Evolutionary conservation across 2,888 invertebrate species (phyloP), one percentile per base, ranked within the genome.

Genomic region (Metopia argyrocephala): DNA sequence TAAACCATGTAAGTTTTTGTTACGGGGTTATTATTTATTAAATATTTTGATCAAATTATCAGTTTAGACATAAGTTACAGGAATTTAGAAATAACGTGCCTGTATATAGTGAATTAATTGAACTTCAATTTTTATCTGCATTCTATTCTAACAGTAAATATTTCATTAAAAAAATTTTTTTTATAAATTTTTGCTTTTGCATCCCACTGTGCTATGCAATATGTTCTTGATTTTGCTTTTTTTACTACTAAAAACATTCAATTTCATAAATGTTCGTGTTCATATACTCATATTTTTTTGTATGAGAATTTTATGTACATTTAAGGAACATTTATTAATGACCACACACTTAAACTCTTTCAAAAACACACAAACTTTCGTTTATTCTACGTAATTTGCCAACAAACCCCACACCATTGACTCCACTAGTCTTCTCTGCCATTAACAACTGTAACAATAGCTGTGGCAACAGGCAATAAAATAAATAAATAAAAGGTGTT

Each of bases 281-380:
- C 38, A 38, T 38, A 12, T 38, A 7, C 15, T 1, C 38, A 38
- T 38, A 15, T 38, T 38, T 1, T 12, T 38, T 2, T 38, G 9
- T 15, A 38, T 38, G 38, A 12, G 38, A 38, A 61, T 70, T 71
- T 54, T 23, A 66, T 45, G 38, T 27, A 18, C 56, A 78, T 78
- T 75, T 69, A 78, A 59, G n/a, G 65, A 83, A 85, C 85, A 85
- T 83, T 89, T 87, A 88, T 88, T 87, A 88, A 88, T 88, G 88
- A 85, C 85, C 86, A 59, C 31, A 20, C 31, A 21, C 68, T 38
- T 9, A 69, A 25, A 54, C 61, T 57, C 18, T 18, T 38, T 38
- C 9, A 38, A 15, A 4, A 27, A 57, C 69, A 48, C 64, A 64
- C 76, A 78, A 52, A 71, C 71, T 61, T 25, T 46, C 27, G 38